Percentiles rank a stretch among this genome's conserved stretches.
These are phyloP conservation scores for Adrianichthys oophorus DNA, from an alignment of 2,797 vertebrate genomes.

Conservation along the genomic window DNA sequence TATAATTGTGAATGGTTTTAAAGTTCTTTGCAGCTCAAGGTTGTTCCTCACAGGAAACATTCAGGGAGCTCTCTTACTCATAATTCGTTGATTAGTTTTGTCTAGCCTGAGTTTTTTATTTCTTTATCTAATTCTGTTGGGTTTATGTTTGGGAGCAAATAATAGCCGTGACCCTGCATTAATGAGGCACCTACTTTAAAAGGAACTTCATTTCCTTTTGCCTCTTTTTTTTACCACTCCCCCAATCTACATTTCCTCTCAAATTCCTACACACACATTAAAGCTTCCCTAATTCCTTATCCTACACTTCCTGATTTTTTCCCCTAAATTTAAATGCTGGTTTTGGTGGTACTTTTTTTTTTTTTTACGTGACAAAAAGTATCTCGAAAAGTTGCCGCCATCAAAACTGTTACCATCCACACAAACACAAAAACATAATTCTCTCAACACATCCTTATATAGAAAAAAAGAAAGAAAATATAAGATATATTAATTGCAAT, in stretches of 20 bases:
- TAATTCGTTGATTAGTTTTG: slow-evolving; percentile 42
- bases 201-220: slow-evolving; percentile 69
- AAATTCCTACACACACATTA: slow-evolving; percentile 32
- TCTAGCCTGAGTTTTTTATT: slow-evolving; percentile 30
- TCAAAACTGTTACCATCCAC: slow-evolving; percentile 1
- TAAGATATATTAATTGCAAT: neutral
- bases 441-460: neutral
- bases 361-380: slow-evolving; percentile 34
- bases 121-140: slow-evolving; percentile 66
- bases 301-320: slow-evolving; percentile 27
- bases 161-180: slow-evolving; percentile 88
- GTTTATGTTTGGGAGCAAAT: slow-evolving; percentile 85
- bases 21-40: slow-evolving; percentile 52
- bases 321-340: slow-evolving; percentile 17
- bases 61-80: slow-evolving; percentile 11
- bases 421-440: neutral
- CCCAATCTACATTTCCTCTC: slow-evolving; percentile 43
- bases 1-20: slow-evolving; percentile 45
- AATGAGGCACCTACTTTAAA: slow-evolving; percentile 86
- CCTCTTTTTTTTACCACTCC: slow-evolving; percentile 48
- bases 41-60: slow-evolving; percentile 19
- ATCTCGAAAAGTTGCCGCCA: slow-evolving; percentile 1
- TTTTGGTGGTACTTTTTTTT: slow-evolving; percentile 5
- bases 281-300: slow-evolving; percentile 34
- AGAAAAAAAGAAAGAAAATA: neutral